Conservation (phyloP, 2,797 vertebrate species). For the Lacerta bilineata region DNA sequence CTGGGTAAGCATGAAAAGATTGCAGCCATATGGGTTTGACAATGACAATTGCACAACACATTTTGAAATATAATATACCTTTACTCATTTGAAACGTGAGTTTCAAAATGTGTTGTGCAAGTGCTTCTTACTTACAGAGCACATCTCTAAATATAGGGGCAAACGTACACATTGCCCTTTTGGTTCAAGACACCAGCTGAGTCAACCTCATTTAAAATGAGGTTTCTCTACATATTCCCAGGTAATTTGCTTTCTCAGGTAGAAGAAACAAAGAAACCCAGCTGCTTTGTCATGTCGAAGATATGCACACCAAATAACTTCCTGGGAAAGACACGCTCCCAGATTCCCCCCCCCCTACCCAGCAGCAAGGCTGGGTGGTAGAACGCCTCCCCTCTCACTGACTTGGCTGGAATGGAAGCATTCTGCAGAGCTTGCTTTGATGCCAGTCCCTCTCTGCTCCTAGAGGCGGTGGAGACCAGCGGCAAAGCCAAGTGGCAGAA, state of each 20-base stretch:
- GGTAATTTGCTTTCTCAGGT: not conserved
- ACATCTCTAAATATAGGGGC: constrained; percentile 17
- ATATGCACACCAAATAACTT: not conserved
- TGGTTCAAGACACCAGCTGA: constrained; percentile 30
- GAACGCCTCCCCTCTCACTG: too few relatives aligned
- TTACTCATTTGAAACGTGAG: too few relatives aligned
- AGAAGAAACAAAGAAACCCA: not conserved
- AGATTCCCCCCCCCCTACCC: not conserved
- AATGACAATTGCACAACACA: not conserved
- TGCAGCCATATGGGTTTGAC: not conserved
- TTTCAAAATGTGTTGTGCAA: too few relatives aligned
- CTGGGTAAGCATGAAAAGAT: not conserved
- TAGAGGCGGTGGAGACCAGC: too few relatives aligned
- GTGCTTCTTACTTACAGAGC: constrained; percentile 1
- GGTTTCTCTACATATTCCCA: constrained; percentile 12
- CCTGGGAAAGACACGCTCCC: constrained; percentile 35
- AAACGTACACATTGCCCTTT: constrained; percentile 27
- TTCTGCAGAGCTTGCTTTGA: too few relatives aligned
- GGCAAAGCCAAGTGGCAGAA: too few relatives aligned
- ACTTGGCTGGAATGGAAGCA: too few relatives aligned
- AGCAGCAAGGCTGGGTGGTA: too few relatives aligned
- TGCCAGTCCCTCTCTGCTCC: too few relatives aligned
- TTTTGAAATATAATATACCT: not conserved
- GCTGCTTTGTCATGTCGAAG: not conserved
- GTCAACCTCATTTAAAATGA: not conserved